A percentile compares a stretch with the other conserved stretches of the same genome.
phyloP scores from a whole-genome alignment of 2,888 invertebrate species.

The Candidula unifasciata region DNA sequence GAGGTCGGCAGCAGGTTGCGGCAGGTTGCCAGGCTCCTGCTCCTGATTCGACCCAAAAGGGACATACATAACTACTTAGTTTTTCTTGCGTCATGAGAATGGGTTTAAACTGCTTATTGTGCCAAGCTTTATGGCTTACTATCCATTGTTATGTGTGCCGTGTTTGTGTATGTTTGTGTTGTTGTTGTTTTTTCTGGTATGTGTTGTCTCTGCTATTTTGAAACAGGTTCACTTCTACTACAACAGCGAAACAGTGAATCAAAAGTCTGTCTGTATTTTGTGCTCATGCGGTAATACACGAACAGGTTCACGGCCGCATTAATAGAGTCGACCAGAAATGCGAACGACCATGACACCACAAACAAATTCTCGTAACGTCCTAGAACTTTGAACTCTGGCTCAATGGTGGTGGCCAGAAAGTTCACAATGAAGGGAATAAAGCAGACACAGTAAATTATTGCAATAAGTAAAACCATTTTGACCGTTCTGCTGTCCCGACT shows the following conservation, averaged over 20 bases:
- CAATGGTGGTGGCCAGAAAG: background rate
- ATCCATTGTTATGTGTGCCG: too few relatives aligned
- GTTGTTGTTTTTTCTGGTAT: too few relatives aligned
- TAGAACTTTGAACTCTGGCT: conserved; percentile 16
- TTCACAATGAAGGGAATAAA: conserved; percentile 10
- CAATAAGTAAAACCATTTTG: conserved; percentile 3
- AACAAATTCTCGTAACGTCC: conserved; percentile 21
- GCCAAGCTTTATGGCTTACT: too few relatives aligned
- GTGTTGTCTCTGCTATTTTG: too few relatives aligned
- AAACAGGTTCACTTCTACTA: too few relatives aligned
- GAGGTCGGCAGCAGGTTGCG: too few relatives aligned
- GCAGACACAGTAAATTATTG: conserved; percentile 10
- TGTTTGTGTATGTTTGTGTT: too few relatives aligned
- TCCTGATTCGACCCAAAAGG: too few relatives aligned
- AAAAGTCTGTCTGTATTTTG: conserved; percentile 16
- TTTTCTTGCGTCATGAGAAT: too few relatives aligned
- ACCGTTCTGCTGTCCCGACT: background rate
- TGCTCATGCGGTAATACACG: conserved; percentile 23
- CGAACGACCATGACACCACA: conserved; percentile 15
- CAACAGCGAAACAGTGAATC: background rate
- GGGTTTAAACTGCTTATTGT: too few relatives aligned
- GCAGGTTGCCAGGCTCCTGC: too few relatives aligned
- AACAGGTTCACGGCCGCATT: background rate
- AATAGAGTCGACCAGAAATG: conserved; percentile 16
- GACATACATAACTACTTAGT: too few relatives aligned